Evolutionary conservation across 2,888 invertebrate genomes (phyloP).

Genomic region (Mythimna impura): DNA sequence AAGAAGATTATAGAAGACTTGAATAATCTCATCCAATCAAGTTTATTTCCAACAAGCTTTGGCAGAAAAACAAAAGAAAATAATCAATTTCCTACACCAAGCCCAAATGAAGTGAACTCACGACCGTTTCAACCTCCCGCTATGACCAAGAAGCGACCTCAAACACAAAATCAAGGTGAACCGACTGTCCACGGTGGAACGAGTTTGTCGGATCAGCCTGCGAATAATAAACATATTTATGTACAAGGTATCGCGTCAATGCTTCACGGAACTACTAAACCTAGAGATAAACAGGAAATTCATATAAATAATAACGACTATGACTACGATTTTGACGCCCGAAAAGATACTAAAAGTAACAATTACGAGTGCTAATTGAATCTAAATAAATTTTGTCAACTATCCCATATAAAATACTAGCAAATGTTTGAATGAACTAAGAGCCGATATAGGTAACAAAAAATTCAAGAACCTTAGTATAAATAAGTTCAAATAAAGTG

Average conservation of each 20-base stretch:
- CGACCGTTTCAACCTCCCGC: conserved; percentile 36
- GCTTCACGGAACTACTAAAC: conserved; percentile 34
- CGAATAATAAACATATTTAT: conserved; percentile 44
- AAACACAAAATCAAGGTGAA: conserved; percentile 57
- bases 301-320: conserved; percentile 31
- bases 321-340: conserved; percentile 48
- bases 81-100: conserved; percentile 7
- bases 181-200: conserved; percentile 45
- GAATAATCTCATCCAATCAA: conserved; percentile 21
- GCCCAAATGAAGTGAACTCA: conserved; percentile 4
- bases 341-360: conserved; percentile 35
- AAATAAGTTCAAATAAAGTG: not conserved
- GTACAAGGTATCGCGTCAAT: conserved; percentile 39
- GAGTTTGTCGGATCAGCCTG: conserved; percentile 44
- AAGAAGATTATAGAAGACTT: conserved; percentile 22
- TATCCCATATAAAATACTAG: not conserved
- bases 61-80: conserved; percentile 10
- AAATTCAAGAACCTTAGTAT: not conserved
- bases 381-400: not conserved
- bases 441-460: not conserved
- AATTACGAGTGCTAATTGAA: conserved; percentile 1
- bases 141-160: conserved; percentile 45
- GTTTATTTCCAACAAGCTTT: conserved; percentile 24
- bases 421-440: not conserved
- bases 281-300: conserved; percentile 28